phyloP scores from a whole-genome alignment of 2,888 invertebrate species.

The Leucania comma region DNA sequence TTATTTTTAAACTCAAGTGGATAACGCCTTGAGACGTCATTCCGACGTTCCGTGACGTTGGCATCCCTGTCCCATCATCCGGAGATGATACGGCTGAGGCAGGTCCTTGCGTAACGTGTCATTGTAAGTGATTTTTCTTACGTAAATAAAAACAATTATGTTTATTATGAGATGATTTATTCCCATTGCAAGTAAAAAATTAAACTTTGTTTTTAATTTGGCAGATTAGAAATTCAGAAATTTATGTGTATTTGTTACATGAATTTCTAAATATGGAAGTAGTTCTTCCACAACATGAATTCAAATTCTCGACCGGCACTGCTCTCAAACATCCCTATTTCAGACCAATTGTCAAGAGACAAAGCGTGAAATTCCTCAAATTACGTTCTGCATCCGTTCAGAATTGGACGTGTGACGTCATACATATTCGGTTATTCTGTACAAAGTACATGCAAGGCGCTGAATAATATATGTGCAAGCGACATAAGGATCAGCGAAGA shows the following conservation, averaged over 20 bases:
- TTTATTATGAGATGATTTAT: background rate
- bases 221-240: background rate
- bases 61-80: background rate
- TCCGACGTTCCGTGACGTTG: conserved; percentile 1
- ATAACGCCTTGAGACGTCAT: conserved; percentile 14
- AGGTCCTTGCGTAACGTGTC: conserved; percentile 6
- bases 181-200: background rate
- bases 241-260: background rate
- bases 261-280: background rate
- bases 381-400: conserved; percentile 38
- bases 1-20: conserved; percentile 10
- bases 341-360: conserved; percentile 17
- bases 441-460: conserved; percentile 44
- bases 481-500: conserved; percentile 20
- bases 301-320: background rate
- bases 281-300: conserved; percentile 11
- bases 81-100: background rate
- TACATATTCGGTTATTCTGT: conserved; percentile 22
- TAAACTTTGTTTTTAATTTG: background rate
- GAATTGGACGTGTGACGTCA: conserved; percentile 41
- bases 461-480: conserved; percentile 55
- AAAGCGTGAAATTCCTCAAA: conserved; percentile 53
- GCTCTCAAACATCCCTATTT: conserved; percentile 25
- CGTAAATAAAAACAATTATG: background rate
- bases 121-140: background rate